A percentile compares a stretch with the other conserved stretches of the same genome.
Conservation (phyloP, 2,797 vertebrate species). For the Lophotriccus pileatus region DNA sequence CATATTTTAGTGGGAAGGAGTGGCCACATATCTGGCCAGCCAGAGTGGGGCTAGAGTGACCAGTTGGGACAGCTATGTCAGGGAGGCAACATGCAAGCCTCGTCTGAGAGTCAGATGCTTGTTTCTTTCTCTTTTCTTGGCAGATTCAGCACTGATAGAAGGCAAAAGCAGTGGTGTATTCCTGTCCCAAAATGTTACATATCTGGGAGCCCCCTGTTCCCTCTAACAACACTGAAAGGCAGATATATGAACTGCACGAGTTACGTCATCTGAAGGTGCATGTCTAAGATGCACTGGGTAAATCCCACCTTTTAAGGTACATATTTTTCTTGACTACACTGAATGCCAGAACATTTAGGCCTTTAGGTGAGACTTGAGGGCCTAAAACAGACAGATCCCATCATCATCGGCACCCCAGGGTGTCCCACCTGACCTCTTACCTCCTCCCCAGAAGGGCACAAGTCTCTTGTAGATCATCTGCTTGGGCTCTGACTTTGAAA, state of each 20-base stretch:
- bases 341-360: neutral
- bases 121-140: neutral
- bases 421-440: neutral
- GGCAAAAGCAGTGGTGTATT: neutral
- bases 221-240: neutral
- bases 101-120: neutral
- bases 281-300: neutral
- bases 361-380: neutral
- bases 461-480: neutral
- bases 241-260: neutral
- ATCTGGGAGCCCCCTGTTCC: neutral
- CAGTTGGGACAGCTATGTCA: neutral
- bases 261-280: neutral
- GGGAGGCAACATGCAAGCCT: neutral
- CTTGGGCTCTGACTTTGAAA: neutral
- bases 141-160: neutral
- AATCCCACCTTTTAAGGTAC: neutral
- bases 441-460: neutral
- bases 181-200: neutral
- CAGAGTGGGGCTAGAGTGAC: neutral
- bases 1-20: neutral
- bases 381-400: neutral
- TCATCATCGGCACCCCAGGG: accelerated
- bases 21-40: neutral
- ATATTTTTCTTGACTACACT: neutral